Evolutionary conservation across 2,113 vertebrate genomes (phyloP).

Genomic region (Dipodomys merriami): DNA sequence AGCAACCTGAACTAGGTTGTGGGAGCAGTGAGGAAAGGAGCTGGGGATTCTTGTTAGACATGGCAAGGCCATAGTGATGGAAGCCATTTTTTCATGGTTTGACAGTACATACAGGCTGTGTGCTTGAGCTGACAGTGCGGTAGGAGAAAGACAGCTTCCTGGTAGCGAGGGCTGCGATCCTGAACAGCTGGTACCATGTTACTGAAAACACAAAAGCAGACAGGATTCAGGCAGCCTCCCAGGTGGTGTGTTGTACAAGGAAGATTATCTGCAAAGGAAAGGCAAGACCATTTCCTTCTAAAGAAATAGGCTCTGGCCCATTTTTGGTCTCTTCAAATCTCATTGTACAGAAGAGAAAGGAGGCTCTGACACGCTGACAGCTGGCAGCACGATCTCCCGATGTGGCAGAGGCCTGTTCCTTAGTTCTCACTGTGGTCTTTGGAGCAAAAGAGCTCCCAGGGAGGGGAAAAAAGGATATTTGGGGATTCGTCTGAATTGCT

Average conservation of each 20-base stretch:
- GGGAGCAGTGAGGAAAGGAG: not conserved
- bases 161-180: not conserved
- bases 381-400: not conserved
- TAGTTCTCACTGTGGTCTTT: not conserved
- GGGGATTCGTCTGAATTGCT: not conserved
- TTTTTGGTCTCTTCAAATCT: too few species aligned
- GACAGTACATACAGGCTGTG: accelerated
- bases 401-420: too few species aligned
- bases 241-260: not conserved
- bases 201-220: not conserved
- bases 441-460: not conserved
- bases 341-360: too few species aligned
- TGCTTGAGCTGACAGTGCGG: too few species aligned
- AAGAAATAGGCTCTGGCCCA: not conserved
- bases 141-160: not conserved
- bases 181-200: not conserved
- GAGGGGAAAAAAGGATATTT: not conserved
- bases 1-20: not conserved
- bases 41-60: not conserved
- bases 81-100: not conserved
- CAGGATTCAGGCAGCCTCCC: not conserved
- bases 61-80: not conserved
- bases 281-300: not conserved
- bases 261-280: not conserved
- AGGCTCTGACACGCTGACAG: not conserved